Conservation (phyloP, 92 coral and sea anemone species). For the Palythoa heliodiscus region DNA sequence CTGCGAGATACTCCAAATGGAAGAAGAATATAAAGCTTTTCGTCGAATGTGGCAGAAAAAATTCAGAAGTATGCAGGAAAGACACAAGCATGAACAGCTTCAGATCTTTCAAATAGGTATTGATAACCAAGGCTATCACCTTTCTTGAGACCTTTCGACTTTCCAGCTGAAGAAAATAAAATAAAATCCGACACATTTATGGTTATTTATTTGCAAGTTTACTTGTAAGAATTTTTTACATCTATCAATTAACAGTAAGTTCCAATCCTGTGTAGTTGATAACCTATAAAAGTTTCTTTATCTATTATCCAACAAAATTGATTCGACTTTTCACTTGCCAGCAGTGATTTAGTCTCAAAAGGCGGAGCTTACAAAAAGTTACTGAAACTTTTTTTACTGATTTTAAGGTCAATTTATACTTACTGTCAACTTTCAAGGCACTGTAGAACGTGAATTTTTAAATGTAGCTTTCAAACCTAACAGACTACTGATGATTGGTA, state of each 20-base stretch:
- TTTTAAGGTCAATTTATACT: too few species aligned
- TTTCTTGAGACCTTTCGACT: not conserved
- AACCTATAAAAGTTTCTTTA: not conserved
- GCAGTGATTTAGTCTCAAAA: not conserved
- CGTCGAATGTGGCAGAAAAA: slow-evolving; percentile 73
- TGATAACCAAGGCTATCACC: slow-evolving; percentile 70
- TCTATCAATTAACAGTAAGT: not conserved
- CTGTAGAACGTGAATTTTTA: too few species aligned
- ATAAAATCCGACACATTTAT: not conserved
- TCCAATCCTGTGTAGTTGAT: not conserved
- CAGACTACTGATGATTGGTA: too few species aligned
- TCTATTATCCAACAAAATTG: not conserved
- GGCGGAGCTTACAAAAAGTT: not conserved
- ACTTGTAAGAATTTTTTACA: not conserved
- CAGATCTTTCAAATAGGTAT: slow-evolving; percentile 59
- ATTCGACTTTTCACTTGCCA: not conserved
- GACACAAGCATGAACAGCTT: slow-evolving; percentile 73
- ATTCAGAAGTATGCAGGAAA: slow-evolving; percentile 66
- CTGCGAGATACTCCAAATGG: slow-evolving; percentile 60
- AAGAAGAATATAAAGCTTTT: slow-evolving; percentile 68
- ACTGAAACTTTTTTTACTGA: too few species aligned
- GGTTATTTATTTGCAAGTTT: slow-evolving; percentile 6
- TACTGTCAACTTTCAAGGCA: too few species aligned
- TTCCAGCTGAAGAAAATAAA: not conserved
- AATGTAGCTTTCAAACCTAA: too few species aligned